Evolutionary conservation across 2,888 invertebrate species (phyloP).

Genomic region (Drosophila austrosaltans): DNA sequence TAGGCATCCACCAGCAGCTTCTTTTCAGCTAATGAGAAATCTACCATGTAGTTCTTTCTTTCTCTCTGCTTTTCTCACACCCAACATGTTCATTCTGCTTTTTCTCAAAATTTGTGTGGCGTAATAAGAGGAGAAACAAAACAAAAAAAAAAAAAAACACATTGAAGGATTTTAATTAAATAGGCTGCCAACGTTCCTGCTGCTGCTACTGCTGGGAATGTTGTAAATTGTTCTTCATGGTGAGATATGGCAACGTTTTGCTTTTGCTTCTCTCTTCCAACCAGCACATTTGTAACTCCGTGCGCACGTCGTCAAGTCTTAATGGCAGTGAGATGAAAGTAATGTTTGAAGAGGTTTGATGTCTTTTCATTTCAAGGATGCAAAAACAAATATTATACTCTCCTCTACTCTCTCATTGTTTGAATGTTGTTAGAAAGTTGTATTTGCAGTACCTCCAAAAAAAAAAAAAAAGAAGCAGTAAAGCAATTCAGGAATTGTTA

Average conservation of each 20-base stretch:
- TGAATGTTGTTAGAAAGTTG: slow-evolving; percentile 13
- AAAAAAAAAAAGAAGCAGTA: neutral
- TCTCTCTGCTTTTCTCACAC: slow-evolving; percentile 1
- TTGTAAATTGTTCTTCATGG: slow-evolving; percentile 53
- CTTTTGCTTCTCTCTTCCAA: slow-evolving; percentile 14
- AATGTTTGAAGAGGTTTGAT: slow-evolving; percentile 30
- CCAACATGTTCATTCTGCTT: neutral
- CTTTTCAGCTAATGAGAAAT: slow-evolving; percentile 74
- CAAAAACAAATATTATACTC: slow-evolving; percentile 23
- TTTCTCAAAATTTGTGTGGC: slow-evolving; percentile 45
- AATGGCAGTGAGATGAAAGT: slow-evolving; percentile 44
- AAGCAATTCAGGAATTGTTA: neutral
- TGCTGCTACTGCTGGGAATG: slow-evolving; percentile 31
- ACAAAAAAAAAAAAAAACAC: slow-evolving; percentile 23
- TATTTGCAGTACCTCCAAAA: neutral
- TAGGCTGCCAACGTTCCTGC: slow-evolving; percentile 55
- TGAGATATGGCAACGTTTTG: slow-evolving; percentile 22
- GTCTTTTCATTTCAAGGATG: slow-evolving; percentile 45
- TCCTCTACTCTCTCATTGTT: neutral
- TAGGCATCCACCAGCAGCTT: slow-evolving; percentile 67
- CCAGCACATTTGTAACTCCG: neutral
- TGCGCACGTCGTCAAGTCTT: slow-evolving; percentile 4
- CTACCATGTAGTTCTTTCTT: slow-evolving; percentile 31
- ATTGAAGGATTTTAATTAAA: slow-evolving; percentile 78
- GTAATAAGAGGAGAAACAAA: slow-evolving; percentile 44